Conservation (phyloP, 2,797 vertebrate genomes). For the Spinus olivaceus region DNA sequence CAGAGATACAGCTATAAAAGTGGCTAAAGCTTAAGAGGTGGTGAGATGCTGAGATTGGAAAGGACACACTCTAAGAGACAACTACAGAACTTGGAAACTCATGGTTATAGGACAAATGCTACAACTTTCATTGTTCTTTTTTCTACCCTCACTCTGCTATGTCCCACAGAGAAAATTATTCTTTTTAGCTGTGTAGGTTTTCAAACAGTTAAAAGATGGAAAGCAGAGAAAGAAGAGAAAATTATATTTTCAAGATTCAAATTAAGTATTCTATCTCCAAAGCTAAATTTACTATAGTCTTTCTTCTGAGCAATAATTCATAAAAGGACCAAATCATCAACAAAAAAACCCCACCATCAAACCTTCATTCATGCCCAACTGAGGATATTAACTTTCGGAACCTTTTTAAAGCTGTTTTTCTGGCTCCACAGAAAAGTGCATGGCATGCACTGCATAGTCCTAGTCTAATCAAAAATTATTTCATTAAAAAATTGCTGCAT, state of each 20-base stretch:
- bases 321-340: background rate
- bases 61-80: background rate
- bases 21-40: background rate
- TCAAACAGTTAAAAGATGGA: background rate
- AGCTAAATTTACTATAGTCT: background rate
- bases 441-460: background rate
- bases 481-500: conserved; percentile 57
- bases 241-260: background rate
- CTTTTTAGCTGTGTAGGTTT: background rate
- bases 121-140: background rate
- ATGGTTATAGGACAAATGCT: background rate
- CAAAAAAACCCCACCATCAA: background rate
- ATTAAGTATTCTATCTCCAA: background rate
- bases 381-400: background rate
- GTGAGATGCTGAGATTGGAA: background rate
- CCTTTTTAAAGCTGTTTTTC: background rate
- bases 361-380: background rate
- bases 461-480: conserved; percentile 63
- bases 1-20: background rate
- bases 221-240: background rate
- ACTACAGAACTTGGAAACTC: background rate
- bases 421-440: conserved; percentile 22
- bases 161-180: background rate
- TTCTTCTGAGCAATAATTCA: background rate
- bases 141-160: background rate